Base-by-base conservation (phyloP, 2,797 vertebrate genomes). In the Sparidentex hasta region DNA sequence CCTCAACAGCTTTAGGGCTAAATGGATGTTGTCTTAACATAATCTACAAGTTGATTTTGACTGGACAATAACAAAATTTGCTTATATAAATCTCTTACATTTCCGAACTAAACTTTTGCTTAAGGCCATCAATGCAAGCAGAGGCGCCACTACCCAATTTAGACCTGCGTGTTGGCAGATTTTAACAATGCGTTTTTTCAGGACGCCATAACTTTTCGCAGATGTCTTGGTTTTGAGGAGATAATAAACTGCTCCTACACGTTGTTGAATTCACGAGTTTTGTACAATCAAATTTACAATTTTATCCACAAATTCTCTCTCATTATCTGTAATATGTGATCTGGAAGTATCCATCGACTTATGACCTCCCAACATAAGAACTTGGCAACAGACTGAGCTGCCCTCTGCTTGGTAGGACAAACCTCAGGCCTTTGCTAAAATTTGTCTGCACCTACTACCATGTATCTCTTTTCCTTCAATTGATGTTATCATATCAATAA, bases 161-260 rank as follows among this genome's bases (percentile, higher is more conserved):
- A 80, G 0, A 2, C 56, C 76, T 2, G 46, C 70, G 2, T 80
- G 71, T 1, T 80, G 52, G 1, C 56, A 63, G 0, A 80, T 79
- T 16, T 73, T 79, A 0, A n/a, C 11, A 17, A 74, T 55, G 0
- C 38, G 5, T 2, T 74, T 80, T 57, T 80, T 74, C 5, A 80
- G 16, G 0, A 74, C 7, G 0, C 44, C n/a, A 18, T n/a, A 4
- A 4, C 0, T 33, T 33, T 33, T 33, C 5, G 6, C 29, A 33
- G 1, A 33, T 33, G 6, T 7, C 29, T 79, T 67, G 47, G 0
- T 56, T 68, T 7, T 76, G 47, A 0, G 46, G 29, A 27, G 47
- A 1, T 76, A 25, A 18, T 61, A 47, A 1, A 68, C 54, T 0
- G 47, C 20, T 11, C 76, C 62, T 0, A 21, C 1, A 11, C 29